Conservation (phyloP, 2,113 vertebrate genomes). For the Etia nguti region DNA sequence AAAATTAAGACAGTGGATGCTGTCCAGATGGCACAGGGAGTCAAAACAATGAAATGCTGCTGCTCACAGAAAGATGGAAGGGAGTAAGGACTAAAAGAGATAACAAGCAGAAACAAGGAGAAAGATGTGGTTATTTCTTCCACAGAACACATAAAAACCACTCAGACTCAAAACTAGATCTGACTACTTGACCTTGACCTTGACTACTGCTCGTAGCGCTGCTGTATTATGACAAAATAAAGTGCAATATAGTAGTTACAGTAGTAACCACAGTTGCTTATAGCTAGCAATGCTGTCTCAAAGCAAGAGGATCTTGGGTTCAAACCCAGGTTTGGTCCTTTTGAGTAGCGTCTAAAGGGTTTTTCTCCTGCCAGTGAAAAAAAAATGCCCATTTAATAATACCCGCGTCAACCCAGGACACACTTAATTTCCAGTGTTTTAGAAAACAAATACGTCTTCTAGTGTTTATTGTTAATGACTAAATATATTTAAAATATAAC, state of each 20-base stretch:
- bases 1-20: neutral
- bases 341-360: neutral
- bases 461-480: neutral
- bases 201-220: neutral
- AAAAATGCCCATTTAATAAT: neutral
- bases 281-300: neutral
- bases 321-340: neutral
- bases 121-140: neutral
- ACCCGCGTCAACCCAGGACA: neutral
- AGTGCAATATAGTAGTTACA: neutral
- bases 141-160: neutral
- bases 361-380: neutral
- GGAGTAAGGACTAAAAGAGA: neutral
- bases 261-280: neutral
- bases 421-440: neutral
- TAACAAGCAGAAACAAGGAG: neutral
- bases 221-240: neutral
- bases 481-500: neutral
- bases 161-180: neutral
- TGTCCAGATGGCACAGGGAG: neutral
- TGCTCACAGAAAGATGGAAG: neutral
- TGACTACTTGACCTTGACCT: too few species aligned
- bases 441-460: neutral
- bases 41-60: neutral
- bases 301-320: neutral